Evolutionary conservation across 92 coral and sea anemone species (phyloP).

Genomic region (Epizoanthus stellaris): DNA sequence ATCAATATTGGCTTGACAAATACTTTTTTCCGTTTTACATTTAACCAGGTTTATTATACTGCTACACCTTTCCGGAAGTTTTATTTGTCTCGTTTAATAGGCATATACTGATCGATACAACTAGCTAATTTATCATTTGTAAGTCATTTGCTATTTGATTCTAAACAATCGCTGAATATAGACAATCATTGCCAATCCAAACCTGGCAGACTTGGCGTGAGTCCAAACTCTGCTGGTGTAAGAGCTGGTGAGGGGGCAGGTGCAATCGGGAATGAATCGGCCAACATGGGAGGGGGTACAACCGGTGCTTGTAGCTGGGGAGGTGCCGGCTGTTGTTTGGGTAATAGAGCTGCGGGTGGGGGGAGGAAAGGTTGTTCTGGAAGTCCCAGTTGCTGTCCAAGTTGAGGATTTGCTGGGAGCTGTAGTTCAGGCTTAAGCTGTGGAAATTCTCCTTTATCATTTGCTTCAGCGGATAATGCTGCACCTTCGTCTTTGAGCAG

Average conservation of each 20-base stretch:
- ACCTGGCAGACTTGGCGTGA: constrained; percentile 22
- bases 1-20: too few species aligned
- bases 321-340: constrained; percentile 10
- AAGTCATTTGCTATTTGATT: too few species aligned
- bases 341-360: not conserved
- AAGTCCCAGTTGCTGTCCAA: constrained; percentile 1
- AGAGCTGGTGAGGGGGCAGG: not conserved
- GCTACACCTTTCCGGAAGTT: too few species aligned
- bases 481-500: constrained; percentile 36
- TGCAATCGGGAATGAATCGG: not conserved
- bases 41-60: too few species aligned
- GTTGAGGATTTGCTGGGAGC: constrained; percentile 7
- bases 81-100: too few species aligned
- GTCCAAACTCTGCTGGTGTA: not conserved
- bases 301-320: not conserved
- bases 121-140: too few species aligned
- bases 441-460: not conserved
- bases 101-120: too few species aligned
- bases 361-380: constrained; percentile 2
- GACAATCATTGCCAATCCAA: too few species aligned
- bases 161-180: too few species aligned
- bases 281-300: not conserved
- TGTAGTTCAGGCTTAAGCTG: constrained; percentile 8
- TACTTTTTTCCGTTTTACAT: too few species aligned
- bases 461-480: constrained; percentile 11